These are phyloP conservation scores for Eolophus roseicapilla DNA, from an alignment of 2,113 vertebrate genomes.

Conservation along the genomic window DNA sequence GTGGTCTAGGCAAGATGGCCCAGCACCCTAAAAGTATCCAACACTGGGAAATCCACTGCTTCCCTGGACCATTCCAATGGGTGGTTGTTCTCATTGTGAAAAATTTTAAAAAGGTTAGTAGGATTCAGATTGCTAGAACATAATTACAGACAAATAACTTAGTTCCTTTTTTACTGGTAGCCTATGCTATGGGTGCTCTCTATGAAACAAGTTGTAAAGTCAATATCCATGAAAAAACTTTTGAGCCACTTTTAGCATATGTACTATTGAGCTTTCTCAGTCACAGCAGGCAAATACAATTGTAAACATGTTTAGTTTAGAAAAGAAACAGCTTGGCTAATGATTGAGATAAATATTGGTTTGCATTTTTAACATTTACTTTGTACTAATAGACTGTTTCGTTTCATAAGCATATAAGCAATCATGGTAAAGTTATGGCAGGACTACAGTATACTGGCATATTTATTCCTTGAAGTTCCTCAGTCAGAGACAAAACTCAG, in stretches of 20 bases:
- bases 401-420: slow-evolving; percentile 48
- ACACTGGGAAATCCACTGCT: not conserved
- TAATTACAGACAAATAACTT: not conserved
- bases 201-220: not conserved
- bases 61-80: not conserved
- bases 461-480: slow-evolving; percentile 42
- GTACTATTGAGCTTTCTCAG: not conserved
- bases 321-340: slow-evolving; percentile 34
- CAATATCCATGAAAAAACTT: not conserved
- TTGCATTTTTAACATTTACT: slow-evolving; percentile 37
- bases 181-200: not conserved
- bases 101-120: not conserved
- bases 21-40: not conserved
- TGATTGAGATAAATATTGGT: slow-evolving; percentile 37
- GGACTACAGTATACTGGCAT: not conserved
- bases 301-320: slow-evolving; percentile 29
- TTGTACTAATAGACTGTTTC: slow-evolving; percentile 51
- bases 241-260: not conserved
- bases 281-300: slow-evolving; percentile 5
- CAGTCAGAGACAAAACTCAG: slow-evolving; percentile 45
- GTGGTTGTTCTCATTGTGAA: not conserved
- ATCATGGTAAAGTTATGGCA: slow-evolving; percentile 31
- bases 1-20: not conserved
- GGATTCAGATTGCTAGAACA: not conserved
- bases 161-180: not conserved